Percentiles rank a stretch among this genome's conserved stretches.
Evolutionary conservation across 2,113 vertebrate species (phyloP).

Genomic region (Melospiza georgiana): DNA sequence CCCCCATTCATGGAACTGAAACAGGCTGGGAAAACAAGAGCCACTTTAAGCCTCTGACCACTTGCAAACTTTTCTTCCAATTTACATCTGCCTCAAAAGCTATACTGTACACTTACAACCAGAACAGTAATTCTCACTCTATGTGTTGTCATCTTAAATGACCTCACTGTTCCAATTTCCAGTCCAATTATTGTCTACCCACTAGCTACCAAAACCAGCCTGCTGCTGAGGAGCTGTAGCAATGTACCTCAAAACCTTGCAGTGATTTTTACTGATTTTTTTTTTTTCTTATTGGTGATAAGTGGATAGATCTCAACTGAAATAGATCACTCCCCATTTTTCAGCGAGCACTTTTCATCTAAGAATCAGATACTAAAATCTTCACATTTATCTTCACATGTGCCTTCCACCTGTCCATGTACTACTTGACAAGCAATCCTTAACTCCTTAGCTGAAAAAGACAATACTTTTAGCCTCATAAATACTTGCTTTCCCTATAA

Average conservation of each 20-base stretch:
- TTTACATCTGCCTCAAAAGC: background rate
- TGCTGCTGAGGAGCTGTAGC: background rate
- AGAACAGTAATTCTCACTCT: conserved; percentile 26
- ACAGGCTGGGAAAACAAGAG: background rate
- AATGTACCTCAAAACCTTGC: background rate
- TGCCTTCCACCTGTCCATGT: background rate
- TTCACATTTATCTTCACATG: background rate
- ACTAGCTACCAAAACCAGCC: background rate
- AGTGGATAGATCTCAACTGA: background rate
- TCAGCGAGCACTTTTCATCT: background rate
- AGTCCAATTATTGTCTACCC: conserved; percentile 30
- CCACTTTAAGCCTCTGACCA: background rate
- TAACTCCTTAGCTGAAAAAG: background rate
- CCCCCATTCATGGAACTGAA: background rate
- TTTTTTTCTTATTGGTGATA: background rate
- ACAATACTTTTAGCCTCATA: background rate
- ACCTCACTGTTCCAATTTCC: conserved; percentile 1
- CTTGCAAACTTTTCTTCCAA: background rate
- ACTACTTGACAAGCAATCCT: background rate
- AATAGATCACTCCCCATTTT: background rate
- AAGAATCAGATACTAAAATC: background rate
- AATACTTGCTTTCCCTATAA: background rate
- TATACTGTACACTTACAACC: background rate
- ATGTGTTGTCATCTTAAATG: background rate
- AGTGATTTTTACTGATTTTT: background rate